Conservation (phyloP, 1,140 invertebrate species). For the Condylostylus longicornis region DNA sequence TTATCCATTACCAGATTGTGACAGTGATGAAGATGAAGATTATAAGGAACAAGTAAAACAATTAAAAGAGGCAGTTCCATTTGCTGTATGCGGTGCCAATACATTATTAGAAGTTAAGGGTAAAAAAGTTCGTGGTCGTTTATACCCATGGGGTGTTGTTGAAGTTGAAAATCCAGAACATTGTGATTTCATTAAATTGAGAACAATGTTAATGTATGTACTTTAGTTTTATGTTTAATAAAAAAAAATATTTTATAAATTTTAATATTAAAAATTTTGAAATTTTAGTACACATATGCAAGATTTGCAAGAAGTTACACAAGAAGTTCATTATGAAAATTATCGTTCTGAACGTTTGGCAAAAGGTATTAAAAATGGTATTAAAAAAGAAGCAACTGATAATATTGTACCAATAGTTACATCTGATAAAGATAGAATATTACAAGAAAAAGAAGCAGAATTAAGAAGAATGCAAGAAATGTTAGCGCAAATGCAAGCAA, state of each 20-base stretch:
- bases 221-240: neutral
- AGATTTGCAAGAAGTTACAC: conserved; percentile 88
- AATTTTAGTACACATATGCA: conserved; percentile 80
- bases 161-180: conserved; percentile 99
- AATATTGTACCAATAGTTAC: conserved; percentile 20
- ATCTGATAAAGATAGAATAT: conserved; percentile 63
- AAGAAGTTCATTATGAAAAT: conserved; percentile 94
- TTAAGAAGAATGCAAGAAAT: conserved; percentile 88
- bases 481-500: conserved; percentile 85
- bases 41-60: conserved; percentile 89
- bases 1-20: conserved; percentile 91
- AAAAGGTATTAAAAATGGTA: conserved; percentile 49
- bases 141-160: conserved; percentile 97
- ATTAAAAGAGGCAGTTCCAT: conserved; percentile 85
- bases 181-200: conserved; percentile 95
- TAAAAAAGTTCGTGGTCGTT: conserved; percentile 72
- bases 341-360: conserved; percentile 77
- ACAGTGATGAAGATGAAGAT: conserved; percentile 87
- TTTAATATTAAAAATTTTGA: neutral
- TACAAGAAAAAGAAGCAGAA: conserved; percentile 82
- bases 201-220: conserved; percentile 87
- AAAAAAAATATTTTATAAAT: neutral
- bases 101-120: conserved; percentile 80
- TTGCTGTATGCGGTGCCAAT: conserved; percentile 97
- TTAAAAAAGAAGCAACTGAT: conserved; percentile 19